These are phyloP conservation scores for Chiloscyllium punctatum DNA, from an alignment of 2,797 vertebrate species.

Conservation along the genomic window DNA sequence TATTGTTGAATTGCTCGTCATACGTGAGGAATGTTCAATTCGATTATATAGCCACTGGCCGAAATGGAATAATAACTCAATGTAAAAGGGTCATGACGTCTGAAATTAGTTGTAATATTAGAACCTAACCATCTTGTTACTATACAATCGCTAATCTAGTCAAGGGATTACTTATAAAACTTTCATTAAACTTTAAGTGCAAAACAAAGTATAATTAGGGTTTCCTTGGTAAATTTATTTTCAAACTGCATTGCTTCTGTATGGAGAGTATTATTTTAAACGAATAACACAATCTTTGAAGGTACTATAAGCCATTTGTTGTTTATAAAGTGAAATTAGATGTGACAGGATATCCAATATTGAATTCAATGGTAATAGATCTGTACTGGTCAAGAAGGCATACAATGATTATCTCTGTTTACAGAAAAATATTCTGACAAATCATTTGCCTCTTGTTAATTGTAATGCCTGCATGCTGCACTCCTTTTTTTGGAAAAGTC, in stretches of 20 bases:
- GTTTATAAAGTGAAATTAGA: background rate
- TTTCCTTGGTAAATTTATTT: background rate
- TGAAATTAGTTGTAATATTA: background rate
- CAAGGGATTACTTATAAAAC: background rate
- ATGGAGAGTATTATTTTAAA: background rate
- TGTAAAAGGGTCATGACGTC: background rate
- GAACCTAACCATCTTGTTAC: background rate
- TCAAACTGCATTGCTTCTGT: background rate
- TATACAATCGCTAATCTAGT: background rate
- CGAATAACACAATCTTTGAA: background rate
- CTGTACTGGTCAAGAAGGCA: background rate
- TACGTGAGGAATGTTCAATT: background rate
- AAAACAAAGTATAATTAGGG: background rate
- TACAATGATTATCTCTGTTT: slow-evolving; percentile 10
- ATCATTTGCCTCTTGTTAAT: background rate
- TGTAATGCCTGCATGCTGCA: background rate
- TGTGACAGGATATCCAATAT: background rate
- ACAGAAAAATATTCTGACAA: background rate
- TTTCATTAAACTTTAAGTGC: background rate
- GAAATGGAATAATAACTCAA: background rate
- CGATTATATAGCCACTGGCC: background rate
- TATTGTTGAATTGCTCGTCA: background rate
- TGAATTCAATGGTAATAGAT: background rate
- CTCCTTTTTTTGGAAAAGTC: background rate
- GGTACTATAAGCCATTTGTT: background rate